Percentiles rank a stretch among this genome's conserved stretches.
phyloP scores from a whole-genome alignment of 2,113 vertebrate species.

The Protobothrops flavoviridis region DNA sequence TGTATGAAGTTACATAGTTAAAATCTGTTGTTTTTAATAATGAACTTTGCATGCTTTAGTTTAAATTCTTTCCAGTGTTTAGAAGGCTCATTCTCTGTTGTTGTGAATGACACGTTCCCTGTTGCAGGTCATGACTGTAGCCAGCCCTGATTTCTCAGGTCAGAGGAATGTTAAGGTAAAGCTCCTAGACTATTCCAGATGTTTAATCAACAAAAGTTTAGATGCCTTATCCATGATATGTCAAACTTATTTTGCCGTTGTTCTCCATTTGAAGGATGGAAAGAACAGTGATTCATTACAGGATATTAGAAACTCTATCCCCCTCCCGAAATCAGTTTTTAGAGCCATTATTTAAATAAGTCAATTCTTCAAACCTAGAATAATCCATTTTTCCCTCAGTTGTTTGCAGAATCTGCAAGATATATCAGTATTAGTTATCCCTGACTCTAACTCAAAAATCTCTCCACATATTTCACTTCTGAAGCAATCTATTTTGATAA shows the following conservation, averaged over 20 bases:
- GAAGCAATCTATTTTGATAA: neutral
- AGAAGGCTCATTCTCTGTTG: conserved; percentile 21
- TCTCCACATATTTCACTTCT: neutral
- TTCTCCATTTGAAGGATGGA: neutral
- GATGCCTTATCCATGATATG: conserved; percentile 29
- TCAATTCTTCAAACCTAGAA: neutral
- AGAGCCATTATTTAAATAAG: neutral
- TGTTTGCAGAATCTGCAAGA: neutral
- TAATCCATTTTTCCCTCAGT: neutral
- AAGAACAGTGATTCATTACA: conserved; percentile 8
- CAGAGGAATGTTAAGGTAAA: conserved; percentile 32
- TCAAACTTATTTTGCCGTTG: conserved; percentile 1
- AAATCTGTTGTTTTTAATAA: conserved; percentile 5
- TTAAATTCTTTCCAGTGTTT: conserved; percentile 23
- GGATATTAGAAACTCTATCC: neutral
- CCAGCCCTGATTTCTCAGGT: conserved; percentile 33
- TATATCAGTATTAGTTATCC: neutral
- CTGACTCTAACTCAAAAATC: conserved; percentile 13
- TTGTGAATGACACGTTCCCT: conserved; percentile 36
- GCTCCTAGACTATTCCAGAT: conserved; percentile 36
- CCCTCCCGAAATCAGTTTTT: neutral
- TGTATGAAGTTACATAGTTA: neutral
- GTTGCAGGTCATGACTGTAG: conserved; percentile 16
- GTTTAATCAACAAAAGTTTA: conserved; percentile 35
- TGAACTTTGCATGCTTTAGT: conserved; percentile 27